A percentile compares a stretch with the other conserved stretches of the same genome.
phyloP scores from a whole-genome alignment of 2,888 invertebrate genomes.

The Biston stratarius region DNA sequence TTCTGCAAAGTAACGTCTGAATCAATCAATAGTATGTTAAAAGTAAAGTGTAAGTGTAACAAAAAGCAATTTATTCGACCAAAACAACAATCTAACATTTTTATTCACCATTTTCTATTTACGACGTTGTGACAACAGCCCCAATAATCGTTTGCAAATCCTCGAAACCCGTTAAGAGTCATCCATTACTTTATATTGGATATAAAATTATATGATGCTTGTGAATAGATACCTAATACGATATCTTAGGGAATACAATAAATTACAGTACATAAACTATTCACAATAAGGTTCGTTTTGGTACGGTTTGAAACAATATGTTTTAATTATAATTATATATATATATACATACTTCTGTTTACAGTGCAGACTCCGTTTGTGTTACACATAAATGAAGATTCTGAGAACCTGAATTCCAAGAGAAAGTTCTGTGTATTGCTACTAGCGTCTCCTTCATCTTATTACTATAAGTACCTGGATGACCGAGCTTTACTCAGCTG shows the following conservation, averaged over 20 bases:
- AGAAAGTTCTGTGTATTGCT: too few relatives aligned
- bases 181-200: conserved; percentile 54
- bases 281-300: not conserved
- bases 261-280: conserved; percentile 9
- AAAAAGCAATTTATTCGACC: conserved; percentile 12
- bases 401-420: too few relatives aligned
- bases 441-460: too few relatives aligned
- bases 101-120: conserved; percentile 41
- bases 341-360: too few relatives aligned
- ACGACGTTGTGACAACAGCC: conserved; percentile 47
- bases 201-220: conserved; percentile 58
- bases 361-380: too few relatives aligned
- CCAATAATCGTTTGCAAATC: conserved; percentile 57
- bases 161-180: conserved; percentile 51
- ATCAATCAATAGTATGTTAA: too few relatives aligned
- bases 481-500: too few relatives aligned
- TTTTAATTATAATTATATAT: too few relatives aligned
- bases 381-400: too few relatives aligned
- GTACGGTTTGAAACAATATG: not conserved
- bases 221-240: conserved; percentile 33
- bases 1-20: too few relatives aligned
- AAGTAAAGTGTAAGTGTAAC: not conserved
- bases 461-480: too few relatives aligned
- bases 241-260: conserved; percentile 18
- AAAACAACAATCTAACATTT: conserved; percentile 34